Percentiles rank a stretch among this genome's conserved stretches.
Conservation (phyloP, 2,888 invertebrate species). For the Oscheius onirici region DNA sequence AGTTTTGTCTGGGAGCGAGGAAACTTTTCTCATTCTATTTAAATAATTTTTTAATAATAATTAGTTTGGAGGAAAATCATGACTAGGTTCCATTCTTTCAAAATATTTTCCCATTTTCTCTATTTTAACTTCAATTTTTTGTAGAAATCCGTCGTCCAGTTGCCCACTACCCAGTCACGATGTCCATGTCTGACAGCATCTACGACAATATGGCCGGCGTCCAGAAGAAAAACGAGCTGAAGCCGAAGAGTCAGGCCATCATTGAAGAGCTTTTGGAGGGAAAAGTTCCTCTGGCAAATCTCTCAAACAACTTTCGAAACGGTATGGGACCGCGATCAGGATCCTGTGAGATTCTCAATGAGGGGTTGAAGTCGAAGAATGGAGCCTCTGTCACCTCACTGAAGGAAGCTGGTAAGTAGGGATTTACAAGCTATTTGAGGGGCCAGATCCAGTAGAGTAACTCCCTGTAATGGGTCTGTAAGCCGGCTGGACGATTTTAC, state of each 20-base stretch:
- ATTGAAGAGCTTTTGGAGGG: slow-evolving; percentile 26
- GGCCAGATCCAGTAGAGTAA: too few relatives aligned
- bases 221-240: slow-evolving; percentile 1
- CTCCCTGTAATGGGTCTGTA: too few relatives aligned
- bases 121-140: neutral
- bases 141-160: slow-evolving; percentile 30
- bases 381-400: neutral
- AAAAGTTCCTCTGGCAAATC: slow-evolving; percentile 5
- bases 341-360: slow-evolving; percentile 26
- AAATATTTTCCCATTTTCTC: neutral
- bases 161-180: slow-evolving; percentile 23
- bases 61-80: too few relatives aligned
- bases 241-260: slow-evolving; percentile 4
- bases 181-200: slow-evolving; percentile 35
- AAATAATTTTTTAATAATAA: too few relatives aligned
- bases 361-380: neutral
- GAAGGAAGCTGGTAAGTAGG: slow-evolving; percentile 24
- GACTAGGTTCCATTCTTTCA: neutral
- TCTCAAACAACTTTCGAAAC: neutral
- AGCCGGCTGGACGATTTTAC: neutral
- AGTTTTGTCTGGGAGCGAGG: too few relatives aligned
- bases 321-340: slow-evolving; percentile 9
- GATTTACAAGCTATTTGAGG: too few relatives aligned
- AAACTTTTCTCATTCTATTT: too few relatives aligned
- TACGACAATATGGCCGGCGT: slow-evolving; percentile 27